phyloP scores from a whole-genome alignment of 2,888 invertebrate genomes.

The Apodemia duryi region DNA sequence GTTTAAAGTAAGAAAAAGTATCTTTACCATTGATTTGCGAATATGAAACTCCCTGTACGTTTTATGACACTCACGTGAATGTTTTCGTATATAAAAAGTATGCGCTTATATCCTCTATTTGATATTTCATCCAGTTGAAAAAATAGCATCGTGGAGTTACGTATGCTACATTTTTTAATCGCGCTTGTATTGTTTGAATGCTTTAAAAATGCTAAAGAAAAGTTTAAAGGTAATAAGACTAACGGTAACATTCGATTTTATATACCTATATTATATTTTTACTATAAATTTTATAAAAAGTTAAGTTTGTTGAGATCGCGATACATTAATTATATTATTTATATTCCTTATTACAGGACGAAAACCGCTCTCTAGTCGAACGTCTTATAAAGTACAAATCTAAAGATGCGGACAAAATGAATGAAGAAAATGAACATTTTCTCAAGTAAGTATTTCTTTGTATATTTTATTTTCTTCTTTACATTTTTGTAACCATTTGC shows the following conservation, averaged over 20 bases:
- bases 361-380: conserved; percentile 91
- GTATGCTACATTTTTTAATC: conserved; percentile 23
- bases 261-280: too few species aligned
- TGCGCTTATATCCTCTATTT: conserved; percentile 44
- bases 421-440: conserved; percentile 97
- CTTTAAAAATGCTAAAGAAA: conserved; percentile 14
- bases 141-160: conserved; percentile 40
- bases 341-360: conserved; percentile 82
- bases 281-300: too few species aligned
- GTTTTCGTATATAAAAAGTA: conserved; percentile 53
- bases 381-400: conserved; percentile 94
- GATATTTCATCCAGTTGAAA: conserved; percentile 52
- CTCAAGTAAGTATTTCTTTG: conserved; percentile 85
- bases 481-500: conserved; percentile 16
- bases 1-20: too few species aligned
- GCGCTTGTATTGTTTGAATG: conserved; percentile 9
- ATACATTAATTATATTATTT: conserved; percentile 16
- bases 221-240: background rate
- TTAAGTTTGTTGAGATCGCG: too few species aligned
- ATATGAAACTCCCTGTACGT: conserved; percentile 52
- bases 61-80: conserved; percentile 61
- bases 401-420: conserved; percentile 96
- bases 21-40: background rate
- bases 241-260: background rate
- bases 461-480: conserved; percentile 9